Percentiles rank a stretch among this genome's conserved stretches.
Conservation (phyloP, 2,797 vertebrate genomes). For the Gila robusta region DNA sequence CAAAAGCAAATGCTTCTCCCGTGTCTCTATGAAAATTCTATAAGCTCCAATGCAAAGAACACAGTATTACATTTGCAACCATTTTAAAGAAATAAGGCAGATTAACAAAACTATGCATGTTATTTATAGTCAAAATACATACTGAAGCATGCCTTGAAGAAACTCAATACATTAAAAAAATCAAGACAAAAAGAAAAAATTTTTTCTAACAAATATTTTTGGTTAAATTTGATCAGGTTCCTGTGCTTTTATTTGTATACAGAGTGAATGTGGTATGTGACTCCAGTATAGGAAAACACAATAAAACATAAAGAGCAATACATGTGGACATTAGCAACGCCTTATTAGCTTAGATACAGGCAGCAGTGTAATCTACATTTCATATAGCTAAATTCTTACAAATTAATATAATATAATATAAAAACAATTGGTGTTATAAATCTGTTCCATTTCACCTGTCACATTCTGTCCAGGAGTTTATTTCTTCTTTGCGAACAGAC, state of each 20-base stretch:
- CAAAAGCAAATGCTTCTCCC: constrained; percentile 63
- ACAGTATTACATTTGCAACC: constrained; percentile 86
- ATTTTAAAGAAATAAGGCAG: constrained; percentile 76
- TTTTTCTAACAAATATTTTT: constrained; percentile 76
- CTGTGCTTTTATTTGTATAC: constrained; percentile 78
- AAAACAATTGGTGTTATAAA: constrained; percentile 70
- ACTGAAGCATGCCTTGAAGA: constrained; percentile 68
- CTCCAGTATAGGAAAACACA: constrained; percentile 61
- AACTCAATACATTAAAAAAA: constrained; percentile 54
- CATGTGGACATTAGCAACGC: constrained; percentile 67
- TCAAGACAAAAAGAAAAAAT: constrained; percentile 46
- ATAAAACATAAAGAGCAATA: constrained; percentile 60
- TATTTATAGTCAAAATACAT: constrained; percentile 58
- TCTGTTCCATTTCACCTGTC: constrained; percentile 53
- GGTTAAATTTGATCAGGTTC: constrained; percentile 79
- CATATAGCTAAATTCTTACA: constrained; percentile 65
- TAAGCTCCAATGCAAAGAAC: constrained; percentile 74
- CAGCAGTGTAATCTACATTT: constrained; percentile 72
- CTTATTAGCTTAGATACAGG: constrained; percentile 77
- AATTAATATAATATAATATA: constrained; percentile 73
- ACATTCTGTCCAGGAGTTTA: constrained; percentile 68
- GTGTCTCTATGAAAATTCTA: constrained; percentile 60
- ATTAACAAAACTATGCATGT: constrained; percentile 66
- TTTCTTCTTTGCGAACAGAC: constrained; percentile 95
- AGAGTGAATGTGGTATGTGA: constrained; percentile 68